Base-by-base conservation (phyloP, 2,888 invertebrate genomes). In the Sphaerophoria taeniata region DNA sequence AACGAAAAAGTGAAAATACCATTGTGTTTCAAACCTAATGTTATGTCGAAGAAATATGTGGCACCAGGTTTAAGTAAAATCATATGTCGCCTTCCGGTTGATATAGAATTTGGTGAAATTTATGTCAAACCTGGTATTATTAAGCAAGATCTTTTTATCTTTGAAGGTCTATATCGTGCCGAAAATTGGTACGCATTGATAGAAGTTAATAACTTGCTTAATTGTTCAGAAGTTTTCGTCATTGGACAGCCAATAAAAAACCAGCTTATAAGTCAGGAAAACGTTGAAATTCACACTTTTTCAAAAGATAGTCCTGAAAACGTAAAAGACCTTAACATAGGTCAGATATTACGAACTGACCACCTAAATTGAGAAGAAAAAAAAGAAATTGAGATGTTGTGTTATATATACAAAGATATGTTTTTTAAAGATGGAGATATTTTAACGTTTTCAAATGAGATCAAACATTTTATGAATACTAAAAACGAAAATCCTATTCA, bases 381-480 rank as follows among this genome's bases (percentile, higher is more conserved):
- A n/a, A n/a, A n/a, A n/a, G n/a, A n/a, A n/a, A n/a, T n/a, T n/a
- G n/a, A n/a, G n/a, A n/a, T n/a, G n/a, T n/a, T n/a, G n/a, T n/a
- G n/a, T n/a, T n/a, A n/a, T n/a, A n/a, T n/a, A n/a, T n/a, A n/a
- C n/a, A n/a, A n/a, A n/a, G n/a, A n/a, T n/a, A n/a, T n/a, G n/a
- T n/a, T n/a, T n/a, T n/a, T n/a, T n/a, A n/a, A n/a, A n/a, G n/a
- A n/a, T n/a, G n/a, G n/a, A 65, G n/a, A n/a, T n/a, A n/a, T n/a
- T n/a, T n/a, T n/a, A n/a, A n/a, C n/a, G n/a, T n/a, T n/a, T n/a
- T n/a, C n/a, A n/a, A n/a, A 56, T 9, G 72, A 58, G n/a, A 87
- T 90, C 0, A 89, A 88, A 78, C 91, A 91, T 51, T 6, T 63
- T 43, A 90, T 89, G 14, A 87, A 83, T 72, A 89, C 88, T 6